Base-by-base conservation (phyloP, 2,888 invertebrate species). In the Stenotaenia linearis region DNA sequence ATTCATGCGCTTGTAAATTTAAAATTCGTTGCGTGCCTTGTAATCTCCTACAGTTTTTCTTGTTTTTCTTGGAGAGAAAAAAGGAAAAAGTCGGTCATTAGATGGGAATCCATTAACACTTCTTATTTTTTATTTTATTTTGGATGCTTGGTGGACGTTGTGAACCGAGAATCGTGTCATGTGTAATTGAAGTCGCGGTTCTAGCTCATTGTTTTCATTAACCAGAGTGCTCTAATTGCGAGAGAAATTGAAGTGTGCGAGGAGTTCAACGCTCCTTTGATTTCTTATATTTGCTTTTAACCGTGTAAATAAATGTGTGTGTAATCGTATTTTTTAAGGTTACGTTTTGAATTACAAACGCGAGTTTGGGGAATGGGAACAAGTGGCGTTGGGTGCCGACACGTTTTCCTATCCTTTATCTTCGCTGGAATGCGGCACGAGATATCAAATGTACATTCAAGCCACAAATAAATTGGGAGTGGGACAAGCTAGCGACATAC, bases 321-420 rank as follows among this genome's bases (percentile, higher is more conserved):
- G 9, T 4, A 32, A 32, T 32, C 32, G 32, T 32, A 6, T 32
- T 32, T 50, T n/a, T 79, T 15, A n/a, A 79, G 79, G 79, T 32
- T 79, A 75, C 40, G 69, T 74, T 50, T 79, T 79, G 75, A 74
- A 74, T 56, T 79, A 79, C 37, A 79, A 79, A 74, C 30, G 75
- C n/a, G 79, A 79, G 30, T 79, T 79, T 28, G 79, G 79, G 12
- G 79, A 79, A 75, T 79, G 75, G 74, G 75, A 75, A 15, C 74
- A 79, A 35, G 37, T 79, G n/a, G 69, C 35, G 12, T 18, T 79
- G n/a, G 79, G 75, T 18, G 21, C 35, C 7, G 79, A 79, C 32
- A 35, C 69, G 21, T 35, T 74, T 40, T 74, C 74, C 18, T 79
- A 79, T 75, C 25, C 74, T 5, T 18, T 79, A 25, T 74, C 35